A percentile compares a stretch with the other conserved stretches of the same genome.
Conservation (phyloP, 2,113 vertebrate species). For the Myotis brandtii region DNA sequence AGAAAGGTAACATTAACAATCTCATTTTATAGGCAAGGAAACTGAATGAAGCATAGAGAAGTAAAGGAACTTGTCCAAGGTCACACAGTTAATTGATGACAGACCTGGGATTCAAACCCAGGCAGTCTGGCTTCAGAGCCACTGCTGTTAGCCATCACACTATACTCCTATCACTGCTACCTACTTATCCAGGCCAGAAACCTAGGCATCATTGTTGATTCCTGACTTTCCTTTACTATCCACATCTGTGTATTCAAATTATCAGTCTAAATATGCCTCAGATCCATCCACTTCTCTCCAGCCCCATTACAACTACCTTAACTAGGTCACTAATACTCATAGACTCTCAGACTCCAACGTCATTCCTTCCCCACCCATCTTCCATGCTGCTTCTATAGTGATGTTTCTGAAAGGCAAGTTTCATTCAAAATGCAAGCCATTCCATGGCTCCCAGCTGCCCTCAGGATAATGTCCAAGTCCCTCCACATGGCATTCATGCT, state of each 20-base stretch:
- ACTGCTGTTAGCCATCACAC: background rate
- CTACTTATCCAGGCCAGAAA: background rate
- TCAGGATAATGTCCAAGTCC: constrained; percentile 1
- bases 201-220: background rate
- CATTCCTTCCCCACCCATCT: background rate
- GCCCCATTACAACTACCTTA: background rate
- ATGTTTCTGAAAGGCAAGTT: constrained; percentile 36
- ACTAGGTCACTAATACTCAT: background rate
- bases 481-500: background rate
- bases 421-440: constrained; percentile 29
- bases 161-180: background rate
- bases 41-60: background rate
- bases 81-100: constrained; percentile 2
- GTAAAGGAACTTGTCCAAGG: constrained; percentile 45
- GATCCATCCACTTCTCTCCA: constrained; percentile 29
- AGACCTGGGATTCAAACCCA: constrained; percentile 39
- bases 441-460: background rate
- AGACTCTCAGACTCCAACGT: background rate
- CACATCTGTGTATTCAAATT: background rate
- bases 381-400: background rate
- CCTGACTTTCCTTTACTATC: constrained; percentile 13
- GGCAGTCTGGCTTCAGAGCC: background rate
- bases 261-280: constrained; percentile 23
- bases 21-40: constrained; percentile 14
- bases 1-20: constrained; percentile 16